A percentile compares a stretch with the other conserved stretches of the same genome.
Conservation (phyloP, 1,140 invertebrate genomes). For the Drosophila ananassae region DNA sequence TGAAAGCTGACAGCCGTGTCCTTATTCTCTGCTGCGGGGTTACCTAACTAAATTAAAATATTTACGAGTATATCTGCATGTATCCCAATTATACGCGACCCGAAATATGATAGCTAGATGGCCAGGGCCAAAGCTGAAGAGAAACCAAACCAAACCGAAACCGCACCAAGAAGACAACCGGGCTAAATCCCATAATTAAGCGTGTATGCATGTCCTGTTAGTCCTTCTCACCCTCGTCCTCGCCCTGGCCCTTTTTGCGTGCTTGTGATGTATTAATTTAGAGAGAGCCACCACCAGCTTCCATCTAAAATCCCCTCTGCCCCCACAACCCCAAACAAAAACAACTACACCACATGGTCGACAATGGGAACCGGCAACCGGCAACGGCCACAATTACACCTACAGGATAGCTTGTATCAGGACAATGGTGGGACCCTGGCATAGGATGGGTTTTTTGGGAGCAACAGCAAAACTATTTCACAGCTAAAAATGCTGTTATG, state of each 20-base stretch:
- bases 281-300: slow-evolving; percentile 45
- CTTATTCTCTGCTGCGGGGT: slow-evolving; percentile 3
- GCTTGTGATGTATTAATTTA: slow-evolving; percentile 77
- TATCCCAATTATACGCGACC: slow-evolving; percentile 68
- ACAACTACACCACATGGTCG: slow-evolving; percentile 42
- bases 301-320: not conserved
- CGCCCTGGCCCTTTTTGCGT: slow-evolving; percentile 36
- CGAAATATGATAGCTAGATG: slow-evolving; percentile 58
- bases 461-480: slow-evolving; percentile 75
- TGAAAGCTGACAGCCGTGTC: slow-evolving; percentile 17
- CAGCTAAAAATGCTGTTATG: slow-evolving; percentile 77
- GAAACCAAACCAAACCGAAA: slow-evolving; percentile 26
- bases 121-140: slow-evolving; percentile 1
- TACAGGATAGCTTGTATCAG: slow-evolving; percentile 27
- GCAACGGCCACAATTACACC: slow-evolving; percentile 62
- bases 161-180: slow-evolving; percentile 35
- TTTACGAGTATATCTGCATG: slow-evolving; percentile 42
- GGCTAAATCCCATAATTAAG: slow-evolving; percentile 65
- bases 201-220: slow-evolving; percentile 36
- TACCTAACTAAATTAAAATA: slow-evolving; percentile 46
- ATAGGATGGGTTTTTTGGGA: slow-evolving; percentile 17
- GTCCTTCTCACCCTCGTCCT: not conserved
- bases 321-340: slow-evolving; percentile 7
- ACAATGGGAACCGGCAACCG: slow-evolving; percentile 59
- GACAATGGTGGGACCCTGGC: slow-evolving; percentile 14